Base-by-base conservation (phyloP, 2,888 invertebrate species). In the Epsilonema sp. region DNA sequence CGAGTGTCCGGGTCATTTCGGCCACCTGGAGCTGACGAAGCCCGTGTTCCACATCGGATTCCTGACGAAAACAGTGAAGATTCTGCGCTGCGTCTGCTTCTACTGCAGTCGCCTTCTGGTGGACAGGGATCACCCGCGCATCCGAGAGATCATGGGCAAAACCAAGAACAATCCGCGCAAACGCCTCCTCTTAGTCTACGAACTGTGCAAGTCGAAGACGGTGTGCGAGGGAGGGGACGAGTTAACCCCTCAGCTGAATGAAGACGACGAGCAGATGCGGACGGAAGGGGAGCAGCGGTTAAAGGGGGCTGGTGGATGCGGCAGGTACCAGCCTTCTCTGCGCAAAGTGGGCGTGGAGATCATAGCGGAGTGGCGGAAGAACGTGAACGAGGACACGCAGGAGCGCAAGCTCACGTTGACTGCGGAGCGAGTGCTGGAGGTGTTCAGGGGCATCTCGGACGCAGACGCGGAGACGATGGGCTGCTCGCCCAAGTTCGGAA, bases 221-320 rank as follows among this genome's bases (percentile, higher is more conserved):
- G 83, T 94, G 62, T 99, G 97, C 69, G 94, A 94, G 68, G 92
- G 92, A 51, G 92, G 90, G 51, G 92, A 92, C 67, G 94, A 92
- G 67, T 86, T 90, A 81, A 90, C 92, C 61, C 75, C 50, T 48
- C 26, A 54, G 51, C 78, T 1, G 82, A 82, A n/a, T n/a, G n/a
- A n/a, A n/a, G n/a, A n/a, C n/a, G n/a, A n/a, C n/a, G n/a, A n/a
- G n/a, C n/a, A n/a, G n/a, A n/a, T n/a, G n/a, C n/a, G n/a, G n/a
- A n/a, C n/a, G n/a, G n/a, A n/a, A n/a, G n/a, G n/a, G n/a, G n/a
- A n/a, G n/a, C 55, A 54, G 52, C 77, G 74, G 54, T 76, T 76
- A 65, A 75, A 75, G 56, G 75, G 77, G 16, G 89, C 92, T 65
- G 90, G 92, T 45, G 97, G 97, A 60, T 99, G 97, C 70, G 97